These are phyloP conservation scores for Bimastos eiseni DNA, from an alignment of 2,888 invertebrate genomes.

Conservation along the genomic window DNA sequence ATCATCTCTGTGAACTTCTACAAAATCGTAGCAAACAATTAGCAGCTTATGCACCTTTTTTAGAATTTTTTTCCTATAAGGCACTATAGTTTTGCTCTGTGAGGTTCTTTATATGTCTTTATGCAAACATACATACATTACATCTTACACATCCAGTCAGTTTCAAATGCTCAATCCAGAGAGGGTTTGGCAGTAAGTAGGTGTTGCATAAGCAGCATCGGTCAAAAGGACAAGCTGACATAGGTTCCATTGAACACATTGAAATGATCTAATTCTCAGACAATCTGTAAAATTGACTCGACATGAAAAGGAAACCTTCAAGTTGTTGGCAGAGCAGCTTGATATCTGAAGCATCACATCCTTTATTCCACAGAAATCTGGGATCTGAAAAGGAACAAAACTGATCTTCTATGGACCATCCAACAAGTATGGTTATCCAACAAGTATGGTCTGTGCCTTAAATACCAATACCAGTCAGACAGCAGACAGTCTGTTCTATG, in stretches of 20 bases:
- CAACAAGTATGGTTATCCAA: too few relatives aligned
- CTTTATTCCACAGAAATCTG: conserved; percentile 73
- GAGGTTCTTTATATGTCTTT: too few relatives aligned
- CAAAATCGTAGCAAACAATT: not conserved
- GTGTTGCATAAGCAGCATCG: too few relatives aligned
- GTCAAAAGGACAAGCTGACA: too few relatives aligned
- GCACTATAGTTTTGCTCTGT: too few relatives aligned
- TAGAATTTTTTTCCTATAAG: not conserved
- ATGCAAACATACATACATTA: not conserved
- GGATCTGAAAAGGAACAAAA: conserved; percentile 63
- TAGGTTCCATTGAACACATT: not conserved
- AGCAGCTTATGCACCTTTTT: not conserved
- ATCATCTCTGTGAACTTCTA: conserved; percentile 10
- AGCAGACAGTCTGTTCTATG: too few relatives aligned
- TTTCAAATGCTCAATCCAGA: not conserved
- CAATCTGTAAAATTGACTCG: not conserved
- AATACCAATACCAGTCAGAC: too few relatives aligned
- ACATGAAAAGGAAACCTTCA: conserved; percentile 63
- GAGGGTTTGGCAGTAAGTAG: too few relatives aligned
- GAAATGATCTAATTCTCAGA: not conserved
- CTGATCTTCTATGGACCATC: too few relatives aligned
- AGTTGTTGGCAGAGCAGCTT: conserved; percentile 69
- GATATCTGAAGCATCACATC: conserved; percentile 76
- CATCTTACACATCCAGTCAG: not conserved
- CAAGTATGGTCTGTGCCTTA: too few relatives aligned